These are phyloP conservation scores for Eurytoma adleriae DNA, from an alignment of 2,888 invertebrate genomes.

Conservation along the genomic window DNA sequence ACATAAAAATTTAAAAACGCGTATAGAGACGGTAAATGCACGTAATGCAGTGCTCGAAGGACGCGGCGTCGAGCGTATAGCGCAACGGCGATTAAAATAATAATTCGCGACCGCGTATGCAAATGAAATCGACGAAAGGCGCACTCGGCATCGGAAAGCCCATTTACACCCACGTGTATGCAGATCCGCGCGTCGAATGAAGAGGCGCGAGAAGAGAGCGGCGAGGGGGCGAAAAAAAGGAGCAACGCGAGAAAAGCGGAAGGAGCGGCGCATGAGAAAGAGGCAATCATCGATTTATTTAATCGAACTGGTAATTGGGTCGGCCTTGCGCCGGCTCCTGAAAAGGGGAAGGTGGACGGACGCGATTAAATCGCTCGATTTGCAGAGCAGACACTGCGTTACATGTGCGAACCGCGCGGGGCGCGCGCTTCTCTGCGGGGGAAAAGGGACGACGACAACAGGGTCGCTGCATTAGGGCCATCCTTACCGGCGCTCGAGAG, in stretches of 20 bases:
- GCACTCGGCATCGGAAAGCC: not conserved
- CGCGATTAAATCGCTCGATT: slow-evolving; percentile 61
- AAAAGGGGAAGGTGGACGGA: slow-evolving; percentile 54
- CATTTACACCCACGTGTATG: not conserved
- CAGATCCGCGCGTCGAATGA: not conserved
- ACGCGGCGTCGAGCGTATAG: not conserved
- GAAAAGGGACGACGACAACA: slow-evolving; percentile 6
- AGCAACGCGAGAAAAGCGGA: slow-evolving; percentile 48
- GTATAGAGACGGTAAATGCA: slow-evolving; percentile 14
- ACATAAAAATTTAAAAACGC: not conserved
- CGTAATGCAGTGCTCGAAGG: not conserved
- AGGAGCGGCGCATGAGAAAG: slow-evolving; percentile 41
- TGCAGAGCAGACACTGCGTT: slow-evolving; percentile 27
- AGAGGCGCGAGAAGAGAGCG: not conserved
- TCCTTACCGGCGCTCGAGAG: slow-evolving; percentile 22
- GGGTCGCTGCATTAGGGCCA: slow-evolving; percentile 32
- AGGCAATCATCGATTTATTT: slow-evolving; percentile 72
- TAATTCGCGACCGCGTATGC: slow-evolving; percentile 16
- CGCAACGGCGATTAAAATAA: slow-evolving; percentile 20
- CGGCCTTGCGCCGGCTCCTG: slow-evolving; percentile 56
- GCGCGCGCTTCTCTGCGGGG: not conserved
- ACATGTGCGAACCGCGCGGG: slow-evolving; percentile 1
- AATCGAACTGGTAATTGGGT: slow-evolving; percentile 70
- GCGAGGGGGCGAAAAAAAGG: not conserved
- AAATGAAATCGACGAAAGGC: slow-evolving; percentile 21